These are phyloP conservation scores for Ursus arctos DNA, from an alignment of 2,113 vertebrate genomes.

Conservation along the genomic window DNA sequence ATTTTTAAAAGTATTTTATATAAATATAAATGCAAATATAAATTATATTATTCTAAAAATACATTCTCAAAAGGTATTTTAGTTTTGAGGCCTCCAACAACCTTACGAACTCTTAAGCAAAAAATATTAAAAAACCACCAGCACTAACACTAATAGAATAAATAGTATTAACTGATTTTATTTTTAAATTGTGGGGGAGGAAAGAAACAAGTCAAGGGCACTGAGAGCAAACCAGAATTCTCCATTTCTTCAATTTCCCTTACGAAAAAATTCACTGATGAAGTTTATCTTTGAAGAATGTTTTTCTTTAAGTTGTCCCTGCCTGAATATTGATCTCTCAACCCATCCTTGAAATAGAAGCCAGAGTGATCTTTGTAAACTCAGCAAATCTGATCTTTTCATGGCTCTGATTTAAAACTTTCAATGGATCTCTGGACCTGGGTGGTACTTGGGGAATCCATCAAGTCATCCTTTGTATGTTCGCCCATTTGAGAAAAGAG, in stretches of 20 bases:
- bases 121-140: not conserved
- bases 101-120: constrained; percentile 14
- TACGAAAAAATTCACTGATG: not conserved
- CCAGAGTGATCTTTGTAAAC: not conserved
- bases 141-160: constrained; percentile 7
- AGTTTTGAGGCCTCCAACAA: not conserved
- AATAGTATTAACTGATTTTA: constrained; percentile 20
- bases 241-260: not conserved
- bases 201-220: not conserved
- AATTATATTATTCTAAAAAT: not conserved
- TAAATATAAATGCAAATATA: not conserved
- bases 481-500: not conserved
- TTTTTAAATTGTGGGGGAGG: not conserved
- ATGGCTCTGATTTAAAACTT: constrained; percentile 28
- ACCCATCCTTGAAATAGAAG: constrained; percentile 39
- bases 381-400: constrained; percentile 37
- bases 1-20: not conserved
- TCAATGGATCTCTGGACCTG: not conserved
- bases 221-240: not conserved
- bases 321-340: constrained; percentile 10
- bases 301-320: not conserved
- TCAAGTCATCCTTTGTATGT: not conserved
- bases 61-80: not conserved
- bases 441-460: not conserved
- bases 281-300: constrained; percentile 3